Base-by-base conservation (phyloP, 1,140 invertebrate genomes). In the Neodiprion lecontei region DNA sequence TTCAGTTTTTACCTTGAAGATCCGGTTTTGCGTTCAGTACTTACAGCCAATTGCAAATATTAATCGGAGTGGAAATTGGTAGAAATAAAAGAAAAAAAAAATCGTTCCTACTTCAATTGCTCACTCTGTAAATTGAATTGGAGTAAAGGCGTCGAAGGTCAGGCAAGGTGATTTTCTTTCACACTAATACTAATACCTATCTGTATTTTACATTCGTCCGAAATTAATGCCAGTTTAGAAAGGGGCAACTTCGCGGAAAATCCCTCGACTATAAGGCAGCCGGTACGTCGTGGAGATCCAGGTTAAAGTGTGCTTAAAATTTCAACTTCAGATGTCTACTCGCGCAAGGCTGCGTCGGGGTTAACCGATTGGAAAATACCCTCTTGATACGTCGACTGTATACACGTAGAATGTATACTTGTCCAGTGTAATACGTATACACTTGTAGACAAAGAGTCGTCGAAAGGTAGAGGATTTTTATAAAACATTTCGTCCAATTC, bases 341-440 rank as follows among this genome's bases (percentile, higher is more conserved):
- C 53, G 53, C 11, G 53, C 53, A 61, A 17, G 9, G 11, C 53
- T 61, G 53, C 53, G 9, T 61, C 53, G 53, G 53, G 53, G 53
- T 61, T 61, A 61, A 8, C 53, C 53, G 53, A 61, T 61, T 9
- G 53, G 53, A 61, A 61, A 61, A 61, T 61, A 61, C 53, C 53
- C 9, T 61, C 53, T 61, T 17, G 53, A 61, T 61, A 7, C 53
- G 4, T 40, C 28, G 28, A 40, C 28, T 40, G 28, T 5, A 5
- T 40, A 40, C 28, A 40, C 28, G 5, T 40, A 40, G 2, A 40
- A 40, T 5, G 28, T 40, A 40, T 5, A 40, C 28, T 40, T 3
- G 28, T 40, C 28, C 28, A 1, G 28, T 40, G 28, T 5, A 40
- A 40, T 40, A 40, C 28, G 5, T 40, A 40, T 5, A 14, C 12